phyloP scores from a whole-genome alignment of 2,797 vertebrate species.

The Periparus ater region DNA sequence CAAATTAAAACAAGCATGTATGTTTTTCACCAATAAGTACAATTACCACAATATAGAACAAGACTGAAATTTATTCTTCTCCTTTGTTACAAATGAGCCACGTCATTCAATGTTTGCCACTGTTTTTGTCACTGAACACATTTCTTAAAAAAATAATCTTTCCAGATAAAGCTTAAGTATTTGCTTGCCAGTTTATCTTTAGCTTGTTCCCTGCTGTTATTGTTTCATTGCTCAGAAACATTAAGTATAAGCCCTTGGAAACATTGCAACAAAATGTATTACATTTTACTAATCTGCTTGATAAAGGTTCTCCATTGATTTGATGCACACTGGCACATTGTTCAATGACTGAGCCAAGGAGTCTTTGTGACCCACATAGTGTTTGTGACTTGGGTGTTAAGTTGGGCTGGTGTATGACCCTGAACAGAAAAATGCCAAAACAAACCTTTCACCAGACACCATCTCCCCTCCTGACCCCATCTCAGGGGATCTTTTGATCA shows the following conservation, averaged over 20 bases:
- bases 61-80: not conserved
- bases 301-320: not conserved
- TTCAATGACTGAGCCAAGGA: not conserved
- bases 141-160: slow-evolving; percentile 6
- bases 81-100: not conserved
- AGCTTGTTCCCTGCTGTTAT: not conserved
- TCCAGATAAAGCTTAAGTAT: not conserved
- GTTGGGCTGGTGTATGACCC: fast-evolving
- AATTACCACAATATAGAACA: not conserved
- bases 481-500: not conserved
- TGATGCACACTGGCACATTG: not conserved
- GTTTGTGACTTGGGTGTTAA: not conserved
- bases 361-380: fast-evolving
- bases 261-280: not conserved
- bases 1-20: not conserved
- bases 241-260: not conserved
- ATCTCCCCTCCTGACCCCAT: not conserved
- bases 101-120: not conserved
- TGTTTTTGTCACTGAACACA: not conserved
- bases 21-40: not conserved
- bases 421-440: not conserved
- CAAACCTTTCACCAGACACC: not conserved
- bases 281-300: not conserved
- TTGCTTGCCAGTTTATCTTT: not conserved
- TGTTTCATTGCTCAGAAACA: not conserved